Percentiles rank a stretch among this genome's conserved stretches.
phyloP scores from a whole-genome alignment of 1,140 invertebrate genomes.

The Macrobrachium rosenbergii region DNA sequence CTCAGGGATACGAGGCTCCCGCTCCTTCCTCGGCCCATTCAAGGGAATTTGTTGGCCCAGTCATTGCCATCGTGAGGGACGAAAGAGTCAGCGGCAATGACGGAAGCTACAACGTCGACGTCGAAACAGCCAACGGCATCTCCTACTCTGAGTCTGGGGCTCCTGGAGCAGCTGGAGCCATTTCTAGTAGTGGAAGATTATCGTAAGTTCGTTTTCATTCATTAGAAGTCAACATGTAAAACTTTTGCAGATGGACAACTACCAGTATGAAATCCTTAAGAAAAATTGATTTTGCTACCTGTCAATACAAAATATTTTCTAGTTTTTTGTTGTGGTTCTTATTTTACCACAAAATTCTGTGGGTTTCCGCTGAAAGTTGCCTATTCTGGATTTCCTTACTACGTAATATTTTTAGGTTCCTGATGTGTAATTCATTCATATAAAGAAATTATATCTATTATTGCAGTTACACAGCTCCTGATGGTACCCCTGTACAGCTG shows the following conservation, averaged over 20 bases:
- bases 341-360: no score
- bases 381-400: no score
- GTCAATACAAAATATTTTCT: not conserved
- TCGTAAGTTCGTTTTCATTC: not conserved
- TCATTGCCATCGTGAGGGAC: conserved; percentile 16
- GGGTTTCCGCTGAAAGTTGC: no score
- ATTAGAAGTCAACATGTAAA: no score
- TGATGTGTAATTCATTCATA: no score
- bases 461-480: not conserved
- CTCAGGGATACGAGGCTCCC: not conserved
- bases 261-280: not conserved
- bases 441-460: no score
- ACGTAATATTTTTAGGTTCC: no score
- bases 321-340: no score
- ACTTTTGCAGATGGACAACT: no score
- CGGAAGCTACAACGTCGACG: conserved; percentile 20
- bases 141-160: not conserved
- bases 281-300: no score
- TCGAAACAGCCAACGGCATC: conserved; percentile 44
- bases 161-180: not conserved
- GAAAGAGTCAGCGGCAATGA: not conserved
- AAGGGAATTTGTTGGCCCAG: not conserved
- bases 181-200: conserved; percentile 8
- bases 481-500: conserved; percentile 1
- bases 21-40: not conserved